A percentile compares a stretch with the other conserved stretches of the same genome.
phyloP scores from a whole-genome alignment of 2,797 vertebrate genomes.

The Linurgus olivaceus region DNA sequence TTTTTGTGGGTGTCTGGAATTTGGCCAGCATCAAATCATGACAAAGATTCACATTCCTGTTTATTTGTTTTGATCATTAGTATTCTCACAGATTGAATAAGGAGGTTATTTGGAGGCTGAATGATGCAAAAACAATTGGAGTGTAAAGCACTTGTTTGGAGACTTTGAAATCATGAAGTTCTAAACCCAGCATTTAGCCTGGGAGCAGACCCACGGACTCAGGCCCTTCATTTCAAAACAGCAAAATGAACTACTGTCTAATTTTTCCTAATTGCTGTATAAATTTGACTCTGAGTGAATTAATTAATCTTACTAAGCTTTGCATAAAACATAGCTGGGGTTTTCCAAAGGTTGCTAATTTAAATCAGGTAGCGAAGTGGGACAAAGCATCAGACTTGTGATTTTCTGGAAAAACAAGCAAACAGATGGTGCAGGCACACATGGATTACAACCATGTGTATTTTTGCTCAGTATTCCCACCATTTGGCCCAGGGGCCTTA shows the following conservation, averaged over 20 bases:
- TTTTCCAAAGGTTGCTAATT: background rate
- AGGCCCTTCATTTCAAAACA: background rate
- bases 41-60: background rate
- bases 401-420: background rate
- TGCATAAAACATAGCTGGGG: background rate
- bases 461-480: background rate
- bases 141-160: background rate
- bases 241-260: background rate
- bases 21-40: background rate
- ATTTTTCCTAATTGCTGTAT: conserved; percentile 8
- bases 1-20: background rate
- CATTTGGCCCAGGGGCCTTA: background rate
- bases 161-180: background rate
- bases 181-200: background rate
- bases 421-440: background rate
- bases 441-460: background rate
- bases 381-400: background rate
- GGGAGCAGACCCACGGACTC: background rate
- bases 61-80: background rate
- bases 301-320: background rate
- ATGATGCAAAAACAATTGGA: background rate
- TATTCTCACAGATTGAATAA: background rate
- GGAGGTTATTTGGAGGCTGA: background rate
- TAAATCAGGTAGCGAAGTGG: background rate
- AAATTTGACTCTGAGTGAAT: background rate